These are phyloP conservation scores for Muscidifurax raptorellus DNA, from an alignment of 1,140 invertebrate species.

Conservation along the genomic window DNA sequence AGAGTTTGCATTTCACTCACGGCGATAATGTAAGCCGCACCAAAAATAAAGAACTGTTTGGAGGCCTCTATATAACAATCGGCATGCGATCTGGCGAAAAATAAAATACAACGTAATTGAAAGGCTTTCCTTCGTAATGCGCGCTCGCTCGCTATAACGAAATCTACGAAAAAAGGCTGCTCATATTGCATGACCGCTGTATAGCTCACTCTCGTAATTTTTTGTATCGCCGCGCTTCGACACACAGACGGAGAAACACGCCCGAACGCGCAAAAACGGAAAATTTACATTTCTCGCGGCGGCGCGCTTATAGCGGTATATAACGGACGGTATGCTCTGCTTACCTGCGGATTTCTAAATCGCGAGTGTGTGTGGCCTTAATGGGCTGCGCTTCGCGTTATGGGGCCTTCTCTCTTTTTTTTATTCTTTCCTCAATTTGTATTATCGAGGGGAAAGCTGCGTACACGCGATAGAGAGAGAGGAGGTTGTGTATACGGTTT, in stretches of 20 bases:
- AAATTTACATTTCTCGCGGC: conserved; percentile 41
- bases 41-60: not conserved
- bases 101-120: not conserved
- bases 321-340: conserved; percentile 61
- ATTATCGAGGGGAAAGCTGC: conserved; percentile 17
- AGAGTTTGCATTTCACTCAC: not conserved
- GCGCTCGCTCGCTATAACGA: not conserved
- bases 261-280: conserved; percentile 11
- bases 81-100: not conserved
- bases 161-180: not conserved
- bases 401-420: conserved; percentile 24
- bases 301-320: conserved; percentile 51
- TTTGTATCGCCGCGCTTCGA: conserved; percentile 7
- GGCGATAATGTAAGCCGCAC: not conserved
- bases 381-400: conserved; percentile 51
- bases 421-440: not conserved
- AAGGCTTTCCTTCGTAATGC: not conserved
- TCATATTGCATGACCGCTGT: conserved; percentile 24
- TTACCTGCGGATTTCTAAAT: conserved; percentile 66
- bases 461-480: too few relatives aligned
- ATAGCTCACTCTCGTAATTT: conserved; percentile 4
- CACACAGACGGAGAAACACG: conserved; percentile 8
- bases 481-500: not conserved
- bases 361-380: conserved; percentile 59
- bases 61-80: not conserved